phyloP scores from a whole-genome alignment of 1,140 invertebrate species.

The Homarus americanus region DNA sequence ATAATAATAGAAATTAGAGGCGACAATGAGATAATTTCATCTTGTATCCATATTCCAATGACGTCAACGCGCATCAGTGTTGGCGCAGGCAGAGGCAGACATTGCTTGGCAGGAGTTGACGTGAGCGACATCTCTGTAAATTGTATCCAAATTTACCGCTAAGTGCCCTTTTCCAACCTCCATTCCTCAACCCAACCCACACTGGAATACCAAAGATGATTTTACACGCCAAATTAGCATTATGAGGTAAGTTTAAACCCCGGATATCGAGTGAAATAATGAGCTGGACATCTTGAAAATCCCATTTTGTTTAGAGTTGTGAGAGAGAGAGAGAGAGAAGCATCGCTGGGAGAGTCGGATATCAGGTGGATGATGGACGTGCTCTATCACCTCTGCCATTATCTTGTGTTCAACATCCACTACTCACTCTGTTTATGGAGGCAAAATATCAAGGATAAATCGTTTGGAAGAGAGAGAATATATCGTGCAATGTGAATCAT shows the following conservation, averaged over 20 bases:
- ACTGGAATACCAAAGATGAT: constrained; percentile 35
- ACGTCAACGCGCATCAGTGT: not conserved
- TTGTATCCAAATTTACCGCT: constrained; percentile 42
- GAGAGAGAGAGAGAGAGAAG: no score
- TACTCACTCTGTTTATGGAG: no score
- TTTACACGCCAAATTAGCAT: constrained; percentile 27
- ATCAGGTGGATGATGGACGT: constrained; percentile 46
- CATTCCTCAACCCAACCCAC: constrained; percentile 16
- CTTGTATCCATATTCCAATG: not conserved
- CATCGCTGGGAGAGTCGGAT: constrained; percentile 32
- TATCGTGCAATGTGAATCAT: not conserved
- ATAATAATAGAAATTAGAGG: not conserved
- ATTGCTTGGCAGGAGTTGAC: constrained; percentile 32
- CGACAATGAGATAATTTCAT: not conserved
- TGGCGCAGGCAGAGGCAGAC: constrained; percentile 32
- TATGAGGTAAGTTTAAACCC: constrained; percentile 48
- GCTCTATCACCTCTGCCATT: not conserved
- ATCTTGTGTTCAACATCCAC: not conserved
- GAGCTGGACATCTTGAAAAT: constrained; percentile 68
- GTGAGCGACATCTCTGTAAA: constrained; percentile 32
- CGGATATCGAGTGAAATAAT: constrained; percentile 43
- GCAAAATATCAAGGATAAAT: not conserved
- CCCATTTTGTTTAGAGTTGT: constrained; percentile 68
- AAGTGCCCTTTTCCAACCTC: constrained; percentile 30
- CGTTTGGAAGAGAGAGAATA: not conserved